Evolutionary conservation across 2,113 vertebrate species (phyloP).

Genomic region (Podiceps cristatus): DNA sequence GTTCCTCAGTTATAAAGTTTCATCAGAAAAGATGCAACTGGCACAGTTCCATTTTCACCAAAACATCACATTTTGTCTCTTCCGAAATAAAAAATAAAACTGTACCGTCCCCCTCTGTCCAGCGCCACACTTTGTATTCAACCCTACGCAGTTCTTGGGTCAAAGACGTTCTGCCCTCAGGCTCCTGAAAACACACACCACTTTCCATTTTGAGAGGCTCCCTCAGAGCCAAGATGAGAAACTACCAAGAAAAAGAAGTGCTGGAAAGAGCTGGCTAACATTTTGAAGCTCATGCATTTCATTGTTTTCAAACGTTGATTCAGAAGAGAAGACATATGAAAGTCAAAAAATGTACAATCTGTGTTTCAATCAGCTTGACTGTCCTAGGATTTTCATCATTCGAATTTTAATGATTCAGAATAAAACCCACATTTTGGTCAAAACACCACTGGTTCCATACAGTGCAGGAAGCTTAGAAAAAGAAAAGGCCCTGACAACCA

Average conservation of each 20-base stretch:
- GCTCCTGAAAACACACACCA: background rate
- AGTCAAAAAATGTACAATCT: background rate
- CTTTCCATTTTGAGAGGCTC: background rate
- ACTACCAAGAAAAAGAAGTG: background rate
- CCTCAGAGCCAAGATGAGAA: background rate
- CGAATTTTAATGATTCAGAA: background rate
- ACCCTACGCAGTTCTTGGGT: background rate
- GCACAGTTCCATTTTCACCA: background rate
- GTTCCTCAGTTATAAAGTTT: background rate
- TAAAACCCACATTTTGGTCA: background rate
- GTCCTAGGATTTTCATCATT: background rate
- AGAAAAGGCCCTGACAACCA: background rate
- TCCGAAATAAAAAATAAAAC: background rate
- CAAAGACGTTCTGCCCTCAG: background rate
- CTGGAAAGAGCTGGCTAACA: background rate
- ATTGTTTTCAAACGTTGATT: background rate
- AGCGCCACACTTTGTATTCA: background rate
- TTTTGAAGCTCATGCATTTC: background rate
- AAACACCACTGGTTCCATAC: background rate
- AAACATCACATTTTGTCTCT: background rate
- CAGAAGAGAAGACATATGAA: background rate
- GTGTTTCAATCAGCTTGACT: background rate
- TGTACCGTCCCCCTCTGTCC: background rate
- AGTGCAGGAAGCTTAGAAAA: background rate
- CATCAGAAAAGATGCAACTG: background rate